Conservation (phyloP, 2,113 vertebrate genomes). For the Ptilorrhoa leucosticta region DNA sequence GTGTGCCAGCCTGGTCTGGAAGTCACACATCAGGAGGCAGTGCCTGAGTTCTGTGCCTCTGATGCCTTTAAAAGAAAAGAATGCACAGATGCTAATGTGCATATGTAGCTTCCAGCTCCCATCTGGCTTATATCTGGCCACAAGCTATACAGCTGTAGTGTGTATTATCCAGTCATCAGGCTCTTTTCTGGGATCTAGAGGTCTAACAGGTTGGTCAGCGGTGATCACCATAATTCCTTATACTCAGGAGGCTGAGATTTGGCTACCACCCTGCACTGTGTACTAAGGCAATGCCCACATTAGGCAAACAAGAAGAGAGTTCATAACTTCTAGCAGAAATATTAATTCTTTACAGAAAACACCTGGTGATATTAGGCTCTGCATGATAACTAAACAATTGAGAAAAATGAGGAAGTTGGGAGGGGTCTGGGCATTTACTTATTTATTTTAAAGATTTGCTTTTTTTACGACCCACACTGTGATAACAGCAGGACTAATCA, state of each 20-base stretch:
- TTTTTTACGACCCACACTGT: not conserved
- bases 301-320: not conserved
- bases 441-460: not conserved
- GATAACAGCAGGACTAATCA: not conserved
- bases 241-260: not conserved
- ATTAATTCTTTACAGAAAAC: not conserved
- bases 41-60: not conserved
- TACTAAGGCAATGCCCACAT: not conserved
- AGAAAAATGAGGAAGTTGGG: not conserved
- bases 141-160: not conserved
- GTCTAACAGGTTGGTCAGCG: not conserved
- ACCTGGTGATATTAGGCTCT: not conserved
- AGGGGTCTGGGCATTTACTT: too few species aligned
- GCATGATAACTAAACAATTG: not conserved
- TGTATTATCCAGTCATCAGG: not conserved
- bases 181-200: not conserved
- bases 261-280: not conserved
- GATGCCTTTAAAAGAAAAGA: not conserved
- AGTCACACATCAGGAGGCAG: not conserved
- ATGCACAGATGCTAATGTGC: rapidly evolving
- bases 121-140: not conserved
- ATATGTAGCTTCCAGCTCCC: not conserved
- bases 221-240: not conserved
- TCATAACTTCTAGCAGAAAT: not conserved
- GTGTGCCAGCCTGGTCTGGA: not conserved